Conservation (phyloP, 2,888 invertebrate genomes). For the Drosophila rellima region DNA sequence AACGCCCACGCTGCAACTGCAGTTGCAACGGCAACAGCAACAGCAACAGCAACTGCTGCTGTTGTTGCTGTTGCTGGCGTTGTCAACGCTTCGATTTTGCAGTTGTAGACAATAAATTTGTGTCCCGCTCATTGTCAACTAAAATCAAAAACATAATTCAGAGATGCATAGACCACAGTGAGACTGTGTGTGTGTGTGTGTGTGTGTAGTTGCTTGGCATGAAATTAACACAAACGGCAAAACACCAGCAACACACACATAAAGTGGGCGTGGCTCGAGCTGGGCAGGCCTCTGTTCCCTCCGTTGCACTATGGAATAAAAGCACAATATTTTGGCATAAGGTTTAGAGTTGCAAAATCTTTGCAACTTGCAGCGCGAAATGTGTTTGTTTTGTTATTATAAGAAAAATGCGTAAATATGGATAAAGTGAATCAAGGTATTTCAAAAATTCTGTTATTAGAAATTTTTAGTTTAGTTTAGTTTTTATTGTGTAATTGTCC, state of each 20-base stretch:
- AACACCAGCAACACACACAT: slow-evolving; percentile 56
- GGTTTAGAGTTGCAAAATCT: too few relatives aligned
- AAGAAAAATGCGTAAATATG: too few relatives aligned
- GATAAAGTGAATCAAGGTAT: too few relatives aligned
- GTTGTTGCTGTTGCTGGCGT: slow-evolving; percentile 47
- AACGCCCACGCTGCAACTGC: slow-evolving; percentile 70
- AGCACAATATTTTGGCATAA: too few relatives aligned
- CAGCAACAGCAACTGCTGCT: slow-evolving; percentile 33
- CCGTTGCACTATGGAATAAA: slow-evolving; percentile 6
- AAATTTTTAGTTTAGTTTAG: too few relatives aligned
- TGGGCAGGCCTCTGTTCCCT: slow-evolving; percentile 26
- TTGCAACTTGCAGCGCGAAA: too few relatives aligned
- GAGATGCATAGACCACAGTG: slow-evolving; percentile 71
- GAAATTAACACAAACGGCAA: slow-evolving; percentile 83
- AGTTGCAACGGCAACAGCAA: slow-evolving; percentile 50
- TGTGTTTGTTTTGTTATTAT: too few relatives aligned
- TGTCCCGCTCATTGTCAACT: slow-evolving; percentile 81
- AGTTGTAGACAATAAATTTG: slow-evolving; percentile 80
- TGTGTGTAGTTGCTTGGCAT: slow-evolving; percentile 60
- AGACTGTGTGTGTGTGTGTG: slow-evolving; percentile 43
- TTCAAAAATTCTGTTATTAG: too few relatives aligned
- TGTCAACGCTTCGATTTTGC: slow-evolving; percentile 83
- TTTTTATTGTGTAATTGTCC: too few relatives aligned
- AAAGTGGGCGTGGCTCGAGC: slow-evolving; percentile 60
- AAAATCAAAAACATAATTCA: slow-evolving; percentile 82